Evolutionary conservation across 2,797 vertebrate genomes (phyloP).

Genomic region (Neopelma chrysocephalum): DNA sequence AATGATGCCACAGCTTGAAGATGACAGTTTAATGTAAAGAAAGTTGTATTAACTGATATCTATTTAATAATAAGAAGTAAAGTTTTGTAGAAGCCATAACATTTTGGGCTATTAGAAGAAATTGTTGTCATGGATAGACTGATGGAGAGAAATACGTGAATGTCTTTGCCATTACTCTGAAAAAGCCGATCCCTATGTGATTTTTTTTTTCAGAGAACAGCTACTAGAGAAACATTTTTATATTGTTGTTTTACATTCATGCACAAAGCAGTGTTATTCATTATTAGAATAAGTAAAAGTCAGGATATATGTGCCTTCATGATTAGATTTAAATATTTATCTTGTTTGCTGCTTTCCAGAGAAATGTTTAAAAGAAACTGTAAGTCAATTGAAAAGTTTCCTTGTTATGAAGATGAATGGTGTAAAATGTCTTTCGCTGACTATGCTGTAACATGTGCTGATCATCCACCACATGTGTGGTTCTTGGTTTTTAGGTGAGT

Average conservation of each 20-base stretch:
- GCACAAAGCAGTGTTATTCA: neutral
- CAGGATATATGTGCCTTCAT: neutral
- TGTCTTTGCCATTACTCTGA: neutral
- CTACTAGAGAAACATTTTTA: neutral
- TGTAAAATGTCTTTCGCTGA: conserved; percentile 82
- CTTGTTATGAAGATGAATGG: conserved; percentile 85
- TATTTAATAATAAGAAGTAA: neutral
- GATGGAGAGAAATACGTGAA: neutral
- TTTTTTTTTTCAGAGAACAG: neutral
- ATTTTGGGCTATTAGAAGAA: neutral
- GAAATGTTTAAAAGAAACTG: conserved; percentile 81
- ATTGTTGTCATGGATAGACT: neutral
- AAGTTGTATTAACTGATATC: neutral
- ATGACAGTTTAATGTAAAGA: neutral
- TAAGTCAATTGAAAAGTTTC: conserved; percentile 76
- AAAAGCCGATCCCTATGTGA: neutral
- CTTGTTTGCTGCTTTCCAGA: conserved; percentile 70
- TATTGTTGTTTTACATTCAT: neutral
- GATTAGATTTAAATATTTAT: neutral
- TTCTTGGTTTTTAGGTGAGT: conserved; percentile 89
- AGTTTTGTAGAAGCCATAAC: neutral
- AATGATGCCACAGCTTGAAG: neutral
- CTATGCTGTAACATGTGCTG: conserved; percentile 78
- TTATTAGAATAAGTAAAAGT: neutral
- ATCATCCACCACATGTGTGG: conserved; percentile 81